Evolutionary conservation across 2,113 vertebrate species (phyloP).

Genomic region (Onychostoma macrolepis): DNA sequence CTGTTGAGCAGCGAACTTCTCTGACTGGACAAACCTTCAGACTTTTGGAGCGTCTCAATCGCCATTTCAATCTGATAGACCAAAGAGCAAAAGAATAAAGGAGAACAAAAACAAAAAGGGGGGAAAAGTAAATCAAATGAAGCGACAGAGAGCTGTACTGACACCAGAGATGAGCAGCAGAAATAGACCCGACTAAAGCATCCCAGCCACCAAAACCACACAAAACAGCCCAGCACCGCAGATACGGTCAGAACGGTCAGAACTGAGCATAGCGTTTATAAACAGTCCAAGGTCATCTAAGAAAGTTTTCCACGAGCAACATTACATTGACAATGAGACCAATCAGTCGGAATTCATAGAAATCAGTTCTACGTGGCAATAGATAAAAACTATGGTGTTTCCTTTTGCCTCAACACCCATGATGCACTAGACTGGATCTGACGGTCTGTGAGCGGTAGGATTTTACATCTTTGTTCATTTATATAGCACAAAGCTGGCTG

Average conservation of each 20-base stretch:
- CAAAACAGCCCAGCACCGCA: slow-evolving; percentile 9
- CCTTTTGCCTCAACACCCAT: neutral
- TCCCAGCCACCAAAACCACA: slow-evolving; percentile 47
- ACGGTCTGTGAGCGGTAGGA: too few species aligned
- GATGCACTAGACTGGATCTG: neutral
- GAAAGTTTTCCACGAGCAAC: neutral
- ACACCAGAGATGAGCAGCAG: slow-evolving; percentile 51
- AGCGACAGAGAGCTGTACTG: slow-evolving; percentile 55
- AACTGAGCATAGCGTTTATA: neutral
- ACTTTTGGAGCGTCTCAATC: slow-evolving; percentile 99
- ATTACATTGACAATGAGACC: neutral
- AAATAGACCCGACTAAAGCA: slow-evolving; percentile 42
- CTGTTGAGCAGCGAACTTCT: slow-evolving; percentile 99
- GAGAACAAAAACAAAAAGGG: slow-evolving; percentile 56
- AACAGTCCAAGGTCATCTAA: neutral
- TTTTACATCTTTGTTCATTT: neutral
- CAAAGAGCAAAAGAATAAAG: slow-evolving; percentile 79
- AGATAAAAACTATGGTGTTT: too few species aligned
- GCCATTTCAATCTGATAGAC: slow-evolving; percentile 99
- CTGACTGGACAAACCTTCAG: slow-evolving; percentile 97
- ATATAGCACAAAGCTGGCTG: too few species aligned
- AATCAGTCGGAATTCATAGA: neutral
- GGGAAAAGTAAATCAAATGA: slow-evolving; percentile 36
- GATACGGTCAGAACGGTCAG: neutral
- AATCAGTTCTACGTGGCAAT: too few species aligned